Percentiles rank a stretch among this genome's conserved stretches.
phyloP scores from a whole-genome alignment of 2,888 invertebrate genomes.

The Watsonalla cultraria region DNA sequence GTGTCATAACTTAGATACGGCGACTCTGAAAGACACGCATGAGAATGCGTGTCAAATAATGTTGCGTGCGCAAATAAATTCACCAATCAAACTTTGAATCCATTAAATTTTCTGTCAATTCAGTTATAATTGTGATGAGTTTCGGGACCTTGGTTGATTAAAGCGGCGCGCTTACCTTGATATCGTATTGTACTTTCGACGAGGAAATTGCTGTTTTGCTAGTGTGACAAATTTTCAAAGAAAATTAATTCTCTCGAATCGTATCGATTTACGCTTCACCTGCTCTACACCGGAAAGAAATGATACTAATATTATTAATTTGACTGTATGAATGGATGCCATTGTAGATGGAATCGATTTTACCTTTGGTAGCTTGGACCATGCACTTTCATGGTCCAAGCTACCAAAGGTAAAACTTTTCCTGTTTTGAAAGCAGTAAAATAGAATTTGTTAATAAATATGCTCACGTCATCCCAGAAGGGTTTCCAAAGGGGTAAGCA shows the following conservation, averaged over 20 bases:
- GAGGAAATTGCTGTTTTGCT: constrained; percentile 24
- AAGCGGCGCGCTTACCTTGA: constrained; percentile 8
- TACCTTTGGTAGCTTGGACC: too few relatives aligned
- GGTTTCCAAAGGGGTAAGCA: too few relatives aligned
- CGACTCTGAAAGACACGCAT: too few relatives aligned
- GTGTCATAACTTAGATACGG: too few relatives aligned
- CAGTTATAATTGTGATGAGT: background rate
- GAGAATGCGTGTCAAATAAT: too few relatives aligned
- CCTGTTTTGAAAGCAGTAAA: too few relatives aligned
- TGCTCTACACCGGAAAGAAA: background rate
- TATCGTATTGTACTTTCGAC: constrained; percentile 23
- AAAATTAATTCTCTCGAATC: constrained; percentile 6
- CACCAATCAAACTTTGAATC: background rate
- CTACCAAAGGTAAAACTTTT: too few relatives aligned
- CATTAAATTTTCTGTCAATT: background rate
- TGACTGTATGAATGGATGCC: too few relatives aligned
- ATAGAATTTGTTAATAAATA: too few relatives aligned
- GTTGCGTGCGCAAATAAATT: background rate
- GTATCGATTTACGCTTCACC: background rate
- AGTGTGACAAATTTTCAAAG: constrained; percentile 1
- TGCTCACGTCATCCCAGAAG: too few relatives aligned
- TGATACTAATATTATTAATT: background rate
- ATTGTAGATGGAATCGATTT: too few relatives aligned
- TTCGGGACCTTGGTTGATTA: constrained; percentile 2
- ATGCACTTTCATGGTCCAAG: too few relatives aligned